These are phyloP conservation scores for Elephantulus edwardii DNA, from an alignment of 2,113 vertebrate species.

Conservation along the genomic window DNA sequence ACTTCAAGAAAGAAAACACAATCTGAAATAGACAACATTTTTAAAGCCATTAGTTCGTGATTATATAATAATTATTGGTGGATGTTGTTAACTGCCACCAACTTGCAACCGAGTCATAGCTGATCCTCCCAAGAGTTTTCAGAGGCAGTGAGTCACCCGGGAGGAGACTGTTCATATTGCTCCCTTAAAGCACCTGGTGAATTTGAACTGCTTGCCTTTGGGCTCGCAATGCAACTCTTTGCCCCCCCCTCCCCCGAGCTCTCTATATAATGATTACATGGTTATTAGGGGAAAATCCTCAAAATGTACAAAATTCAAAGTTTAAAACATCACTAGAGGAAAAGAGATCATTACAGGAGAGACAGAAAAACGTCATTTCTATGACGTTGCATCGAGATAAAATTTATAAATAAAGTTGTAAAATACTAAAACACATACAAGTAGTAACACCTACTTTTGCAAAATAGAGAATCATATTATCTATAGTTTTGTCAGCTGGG, in stretches of 20 bases:
- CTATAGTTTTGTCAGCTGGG: not conserved
- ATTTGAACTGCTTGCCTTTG: too few relatives aligned
- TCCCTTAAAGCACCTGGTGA: too few relatives aligned
- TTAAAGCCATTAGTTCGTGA: not conserved
- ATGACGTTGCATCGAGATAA: not conserved
- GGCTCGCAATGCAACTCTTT: too few relatives aligned
- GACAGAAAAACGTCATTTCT: not conserved
- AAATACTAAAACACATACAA: not conserved
- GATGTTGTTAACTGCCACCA: too few relatives aligned
- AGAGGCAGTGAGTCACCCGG: too few relatives aligned
- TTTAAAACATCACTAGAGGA: conserved; percentile 19
- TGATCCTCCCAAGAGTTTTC: too few relatives aligned
- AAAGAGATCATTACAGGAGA: conserved; percentile 30
- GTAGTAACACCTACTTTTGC: not conserved
- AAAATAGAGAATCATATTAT: not conserved
- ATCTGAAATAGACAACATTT: not conserved
- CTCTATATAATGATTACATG: not conserved
- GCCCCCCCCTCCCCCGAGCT: too few relatives aligned
- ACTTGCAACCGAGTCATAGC: too few relatives aligned
- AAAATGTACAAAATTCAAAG: conserved; percentile 15
- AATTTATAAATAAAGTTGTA: not conserved
- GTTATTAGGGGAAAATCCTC: not conserved
- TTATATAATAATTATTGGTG: too few relatives aligned
- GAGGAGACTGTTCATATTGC: too few relatives aligned
- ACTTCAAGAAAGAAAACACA: not conserved